Evolutionary conservation across 2,113 vertebrate species (phyloP).

Genomic region (Oncorhynchus keta): DNA sequence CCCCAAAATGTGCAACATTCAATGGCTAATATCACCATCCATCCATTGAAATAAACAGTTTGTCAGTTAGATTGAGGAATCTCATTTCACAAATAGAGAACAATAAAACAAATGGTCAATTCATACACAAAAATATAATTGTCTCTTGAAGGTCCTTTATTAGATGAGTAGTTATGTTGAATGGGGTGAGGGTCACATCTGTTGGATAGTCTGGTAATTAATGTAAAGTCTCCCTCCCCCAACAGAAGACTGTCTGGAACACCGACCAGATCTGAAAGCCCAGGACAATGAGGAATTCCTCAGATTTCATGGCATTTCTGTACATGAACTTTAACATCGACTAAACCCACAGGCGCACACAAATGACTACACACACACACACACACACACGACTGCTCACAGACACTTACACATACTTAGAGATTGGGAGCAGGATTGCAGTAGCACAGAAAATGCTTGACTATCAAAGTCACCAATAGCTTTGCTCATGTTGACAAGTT

Average conservation of each 20-base stretch:
- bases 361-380: too few relatives aligned
- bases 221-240: conserved; percentile 37
- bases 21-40: neutral
- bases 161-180: conserved; percentile 45
- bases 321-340: conserved; percentile 24
- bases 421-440: conserved; percentile 5
- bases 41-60: neutral
- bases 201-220: conserved; percentile 62
- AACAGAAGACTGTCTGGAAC: conserved; percentile 27
- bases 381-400: too few relatives aligned
- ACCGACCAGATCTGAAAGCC: conserved; percentile 61
- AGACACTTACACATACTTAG: too few relatives aligned
- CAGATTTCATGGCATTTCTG: conserved; percentile 60
- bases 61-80: neutral
- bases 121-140: conserved; percentile 8
- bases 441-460: conserved; percentile 18
- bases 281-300: conserved; percentile 30
- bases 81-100: neutral
- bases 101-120: neutral
- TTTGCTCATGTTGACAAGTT: neutral
- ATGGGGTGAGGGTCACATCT: conserved; percentile 63
- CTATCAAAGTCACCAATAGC: neutral
- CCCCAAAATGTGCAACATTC: neutral
- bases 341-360: too few relatives aligned
- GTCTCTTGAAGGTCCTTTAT: conserved; percentile 16